Conservation (phyloP, 2,113 vertebrate species). For the Macquaria australasica region DNA sequence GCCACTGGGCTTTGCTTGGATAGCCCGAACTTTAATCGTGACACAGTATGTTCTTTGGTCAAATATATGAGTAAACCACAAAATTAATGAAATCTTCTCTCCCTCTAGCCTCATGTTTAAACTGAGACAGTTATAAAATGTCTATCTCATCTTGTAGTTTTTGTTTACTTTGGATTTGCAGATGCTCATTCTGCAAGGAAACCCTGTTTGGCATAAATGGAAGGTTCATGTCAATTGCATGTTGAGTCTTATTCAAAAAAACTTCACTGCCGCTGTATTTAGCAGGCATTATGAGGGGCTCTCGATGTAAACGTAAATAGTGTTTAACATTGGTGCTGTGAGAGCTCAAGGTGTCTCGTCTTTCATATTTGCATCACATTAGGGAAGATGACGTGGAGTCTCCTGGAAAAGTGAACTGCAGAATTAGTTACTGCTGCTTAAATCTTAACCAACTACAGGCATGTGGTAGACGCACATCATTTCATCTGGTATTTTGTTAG, state of each 20-base stretch:
- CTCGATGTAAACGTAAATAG: conserved; percentile 59
- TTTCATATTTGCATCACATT: conserved; percentile 69
- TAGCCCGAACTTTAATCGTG: conserved; percentile 14
- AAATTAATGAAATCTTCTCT: neutral
- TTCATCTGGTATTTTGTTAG: neutral
- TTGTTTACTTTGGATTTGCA: conserved; percentile 31
- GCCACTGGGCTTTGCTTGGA: conserved; percentile 15
- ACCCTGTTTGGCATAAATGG: conserved; percentile 35
- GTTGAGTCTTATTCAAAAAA: conserved; percentile 38
- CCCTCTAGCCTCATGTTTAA: neutral
- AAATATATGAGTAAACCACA: neutral
- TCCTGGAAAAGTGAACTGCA: neutral
- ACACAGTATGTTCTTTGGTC: neutral
- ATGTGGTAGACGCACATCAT: neutral
- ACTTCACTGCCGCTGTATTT: conserved; percentile 55
- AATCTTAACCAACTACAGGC: neutral
- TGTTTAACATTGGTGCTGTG: conserved; percentile 58
- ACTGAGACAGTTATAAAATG: conserved; percentile 4
- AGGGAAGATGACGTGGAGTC: conserved; percentile 51
- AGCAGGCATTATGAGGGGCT: conserved; percentile 48
- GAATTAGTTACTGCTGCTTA: neutral
- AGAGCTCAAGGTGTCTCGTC: conserved; percentile 62
- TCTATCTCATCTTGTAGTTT: conserved; percentile 7
- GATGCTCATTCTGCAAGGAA: conserved; percentile 23
- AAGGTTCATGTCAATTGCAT: conserved; percentile 50